These are phyloP conservation scores for Numida meleagris DNA, from an alignment of 2,113 vertebrate species.

Conservation along the genomic window DNA sequence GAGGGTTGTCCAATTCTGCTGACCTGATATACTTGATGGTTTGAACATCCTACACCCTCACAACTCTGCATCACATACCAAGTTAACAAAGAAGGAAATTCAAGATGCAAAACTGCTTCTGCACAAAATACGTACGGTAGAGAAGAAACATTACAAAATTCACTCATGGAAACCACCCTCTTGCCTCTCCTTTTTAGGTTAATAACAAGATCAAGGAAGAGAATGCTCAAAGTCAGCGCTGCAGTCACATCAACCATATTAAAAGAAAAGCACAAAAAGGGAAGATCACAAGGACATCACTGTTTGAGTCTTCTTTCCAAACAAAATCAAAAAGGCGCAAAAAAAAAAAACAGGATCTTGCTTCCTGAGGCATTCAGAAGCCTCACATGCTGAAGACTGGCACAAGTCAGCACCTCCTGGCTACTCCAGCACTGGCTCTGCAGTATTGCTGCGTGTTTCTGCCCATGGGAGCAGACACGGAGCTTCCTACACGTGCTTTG, in stretches of 20 bases:
- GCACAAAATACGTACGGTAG: background rate
- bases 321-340: background rate
- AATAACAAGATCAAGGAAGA: background rate
- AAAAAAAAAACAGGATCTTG: background rate
- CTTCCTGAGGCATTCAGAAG: background rate
- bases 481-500: background rate
- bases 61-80: fast-evolving
- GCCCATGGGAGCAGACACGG: background rate
- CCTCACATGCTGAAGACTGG: background rate
- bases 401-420: background rate
- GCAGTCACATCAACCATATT: background rate
- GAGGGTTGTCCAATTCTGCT: background rate
- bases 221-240: background rate
- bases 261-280: background rate
- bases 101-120: background rate
- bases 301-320: background rate
- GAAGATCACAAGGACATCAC: background rate
- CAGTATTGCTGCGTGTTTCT: background rate
- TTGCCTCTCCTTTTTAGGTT: background rate
- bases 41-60: background rate
- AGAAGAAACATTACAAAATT: background rate
- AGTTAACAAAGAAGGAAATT: background rate
- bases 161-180: background rate
- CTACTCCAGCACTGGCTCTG: background rate
- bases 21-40: background rate